phyloP scores from a whole-genome alignment of 2,888 invertebrate species.

The Catonia carolina region DNA sequence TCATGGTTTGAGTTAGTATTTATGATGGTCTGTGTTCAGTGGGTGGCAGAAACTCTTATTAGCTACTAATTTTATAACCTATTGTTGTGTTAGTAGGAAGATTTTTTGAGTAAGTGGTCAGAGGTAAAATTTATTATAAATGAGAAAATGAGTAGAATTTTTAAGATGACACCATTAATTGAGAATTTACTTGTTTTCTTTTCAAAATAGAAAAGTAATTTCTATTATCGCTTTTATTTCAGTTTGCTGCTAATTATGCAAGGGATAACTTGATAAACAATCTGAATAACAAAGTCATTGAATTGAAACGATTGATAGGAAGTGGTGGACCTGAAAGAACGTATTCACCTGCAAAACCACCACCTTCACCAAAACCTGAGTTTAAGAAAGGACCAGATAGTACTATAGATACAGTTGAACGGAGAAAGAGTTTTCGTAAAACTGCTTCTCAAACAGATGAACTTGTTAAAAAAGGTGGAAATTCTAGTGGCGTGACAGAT shows the following conservation, averaged over 20 bases:
- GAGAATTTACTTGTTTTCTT: no score
- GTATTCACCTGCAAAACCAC: conserved; percentile 34
- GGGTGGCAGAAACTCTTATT: no score
- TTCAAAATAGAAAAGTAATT: no score
- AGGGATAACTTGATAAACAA: conserved; percentile 80
- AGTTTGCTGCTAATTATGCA: conserved; percentile 87
- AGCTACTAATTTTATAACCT: no score
- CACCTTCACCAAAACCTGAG: conserved; percentile 31
- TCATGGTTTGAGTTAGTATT: no score
- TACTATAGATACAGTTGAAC: conserved; percentile 42
- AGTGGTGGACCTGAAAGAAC: conserved; percentile 44
- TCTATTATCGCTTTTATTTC: conserved; percentile 36
- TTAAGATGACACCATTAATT: no score
- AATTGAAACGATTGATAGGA: conserved; percentile 60
- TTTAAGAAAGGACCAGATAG: conserved; percentile 33
- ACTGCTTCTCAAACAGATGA: conserved; percentile 42
- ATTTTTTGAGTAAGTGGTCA: no score
- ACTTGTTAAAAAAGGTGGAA: conserved; percentile 52
- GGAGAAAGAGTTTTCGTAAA: conserved; percentile 61
- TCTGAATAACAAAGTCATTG: conserved; percentile 66
- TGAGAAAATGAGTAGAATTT: no score
- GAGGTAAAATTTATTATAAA: no score
- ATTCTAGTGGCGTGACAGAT: conserved; percentile 57
- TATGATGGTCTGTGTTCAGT: no score
- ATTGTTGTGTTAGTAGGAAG: no score